phyloP scores from a whole-genome alignment of 1,140 invertebrate genomes.

The Aphelenchoides besseyi region DNA sequence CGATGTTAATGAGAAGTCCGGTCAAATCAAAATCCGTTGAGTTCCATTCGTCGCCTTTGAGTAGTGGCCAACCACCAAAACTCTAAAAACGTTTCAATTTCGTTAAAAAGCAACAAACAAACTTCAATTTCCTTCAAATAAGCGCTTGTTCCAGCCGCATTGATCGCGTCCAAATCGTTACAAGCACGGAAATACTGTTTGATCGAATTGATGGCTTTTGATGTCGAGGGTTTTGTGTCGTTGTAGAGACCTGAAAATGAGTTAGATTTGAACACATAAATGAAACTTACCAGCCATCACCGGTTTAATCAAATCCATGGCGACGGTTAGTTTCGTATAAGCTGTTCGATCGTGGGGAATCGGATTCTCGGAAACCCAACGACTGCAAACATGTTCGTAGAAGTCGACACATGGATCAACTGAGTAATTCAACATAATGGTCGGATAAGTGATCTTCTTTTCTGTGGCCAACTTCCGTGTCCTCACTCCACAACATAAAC shows the following conservation, averaged over 20 bases:
- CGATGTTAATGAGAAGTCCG: constrained; percentile 37
- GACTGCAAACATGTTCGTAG: constrained; percentile 45
- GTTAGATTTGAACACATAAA: constrained; percentile 18
- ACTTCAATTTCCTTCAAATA: constrained; percentile 25
- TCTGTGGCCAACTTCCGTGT: background rate
- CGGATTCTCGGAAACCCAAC: constrained; percentile 39
- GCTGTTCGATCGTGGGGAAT: constrained; percentile 49
- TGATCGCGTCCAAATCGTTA: constrained; percentile 31
- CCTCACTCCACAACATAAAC: no score
- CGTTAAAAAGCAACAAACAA: background rate
- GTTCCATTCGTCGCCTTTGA: constrained; percentile 41
- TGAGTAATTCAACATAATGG: constrained; percentile 30
- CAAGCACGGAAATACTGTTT: constrained; percentile 39
- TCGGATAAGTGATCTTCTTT: background rate
- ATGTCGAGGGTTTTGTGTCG: background rate
- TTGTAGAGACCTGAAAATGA: constrained; percentile 12
- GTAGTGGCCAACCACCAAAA: constrained; percentile 54
- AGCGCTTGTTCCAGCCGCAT: constrained; percentile 18
- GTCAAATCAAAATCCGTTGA: constrained; percentile 43
- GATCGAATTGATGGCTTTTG: constrained; percentile 35
- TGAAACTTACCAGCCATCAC: constrained; percentile 34
- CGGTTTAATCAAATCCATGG: constrained; percentile 44
- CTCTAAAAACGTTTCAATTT: constrained; percentile 12
- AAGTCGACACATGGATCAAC: constrained; percentile 58
- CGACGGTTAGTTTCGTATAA: constrained; percentile 46